Conservation (phyloP, 1,140 invertebrate species). For the Lordiphosa collinella region DNA sequence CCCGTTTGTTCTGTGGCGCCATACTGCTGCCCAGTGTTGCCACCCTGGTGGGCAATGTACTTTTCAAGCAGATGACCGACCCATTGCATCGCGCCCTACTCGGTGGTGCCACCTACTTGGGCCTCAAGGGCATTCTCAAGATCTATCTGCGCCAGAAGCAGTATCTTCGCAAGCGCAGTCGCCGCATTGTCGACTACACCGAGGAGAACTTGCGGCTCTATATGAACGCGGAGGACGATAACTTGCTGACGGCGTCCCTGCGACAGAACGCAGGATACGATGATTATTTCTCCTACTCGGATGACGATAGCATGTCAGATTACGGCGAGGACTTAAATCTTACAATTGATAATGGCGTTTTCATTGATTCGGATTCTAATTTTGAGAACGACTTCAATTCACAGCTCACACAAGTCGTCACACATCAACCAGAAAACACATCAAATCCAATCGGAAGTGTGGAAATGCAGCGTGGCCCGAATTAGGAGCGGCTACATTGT, state of each 20-base stretch:
- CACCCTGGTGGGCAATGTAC: conserved; percentile 92
- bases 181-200: conserved; percentile 91
- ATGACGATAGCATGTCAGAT: neutral
- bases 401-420: too few species aligned
- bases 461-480: too few species aligned
- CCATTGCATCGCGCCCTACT: conserved; percentile 94
- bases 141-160: conserved; percentile 98
- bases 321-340: neutral
- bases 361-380: neutral
- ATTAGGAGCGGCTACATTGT: too few species aligned
- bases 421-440: too few species aligned
- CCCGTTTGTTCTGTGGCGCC: conserved; percentile 92
- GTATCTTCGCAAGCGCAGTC: conserved; percentile 87
- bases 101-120: conserved; percentile 94
- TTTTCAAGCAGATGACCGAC: conserved; percentile 89
- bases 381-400: neutral
- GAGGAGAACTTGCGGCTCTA: conserved; percentile 82
- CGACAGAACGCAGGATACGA: conserved; percentile 22
- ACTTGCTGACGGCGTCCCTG: neutral
- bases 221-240: neutral
- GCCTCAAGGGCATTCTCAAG: conserved; percentile 95
- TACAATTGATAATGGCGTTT: neutral
- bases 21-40: conserved; percentile 95
- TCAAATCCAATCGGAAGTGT: too few species aligned
- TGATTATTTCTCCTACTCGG: neutral